Evolutionary conservation across 2,888 invertebrate species (phyloP), one percentile per base, ranked within the genome.

Genomic region (Cinara cedri): DNA sequence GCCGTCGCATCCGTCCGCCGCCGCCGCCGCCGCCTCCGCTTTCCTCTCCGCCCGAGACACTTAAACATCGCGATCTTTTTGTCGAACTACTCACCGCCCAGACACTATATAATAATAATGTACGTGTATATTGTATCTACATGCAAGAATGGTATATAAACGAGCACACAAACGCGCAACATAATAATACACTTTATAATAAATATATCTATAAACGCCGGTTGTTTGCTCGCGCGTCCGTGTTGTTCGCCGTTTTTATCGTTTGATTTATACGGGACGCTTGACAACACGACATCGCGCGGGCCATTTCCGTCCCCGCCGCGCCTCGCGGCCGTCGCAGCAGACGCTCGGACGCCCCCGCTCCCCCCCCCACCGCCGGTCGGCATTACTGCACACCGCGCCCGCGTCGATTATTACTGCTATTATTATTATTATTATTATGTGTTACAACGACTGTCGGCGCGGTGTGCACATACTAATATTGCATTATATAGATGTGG

Each of bases 11-110:
- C 19, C 42, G 62, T n/a, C n/a, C 62, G 10, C 54, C n/a, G 10
- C 19, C 62, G 34, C 57, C 24, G 6, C 62, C 10, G 8, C 46
- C 46, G 46, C 65, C 42, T 9, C 57, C 21, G 6, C 34, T 55
- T 9, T 42, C 54, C 11, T 24, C 34, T 34, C 11, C 11, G 21
- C 60, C 21, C 3, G 24, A 51, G 44, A 72, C 72, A 72, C 72
- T 72, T 57, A 57, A 57, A 55, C 44, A n/a, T 55, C 60, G 72
- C 72, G 24, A 55, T 60, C 57, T 72, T 49, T 60, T 62, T n/a
- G 54, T 10, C 70, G 34, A 70, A 26, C 46, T 21, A 26, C 66
- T 16, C 24, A 21, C 70, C 26, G 26, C 24, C 14, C 62, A 26
- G 16, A 60, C 65, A 21, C 46, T 21, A n/a, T n/a, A n/a, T n/a